Evolutionary conservation across 2,888 invertebrate species (phyloP).

Genomic region (Andrena praecox): DNA sequence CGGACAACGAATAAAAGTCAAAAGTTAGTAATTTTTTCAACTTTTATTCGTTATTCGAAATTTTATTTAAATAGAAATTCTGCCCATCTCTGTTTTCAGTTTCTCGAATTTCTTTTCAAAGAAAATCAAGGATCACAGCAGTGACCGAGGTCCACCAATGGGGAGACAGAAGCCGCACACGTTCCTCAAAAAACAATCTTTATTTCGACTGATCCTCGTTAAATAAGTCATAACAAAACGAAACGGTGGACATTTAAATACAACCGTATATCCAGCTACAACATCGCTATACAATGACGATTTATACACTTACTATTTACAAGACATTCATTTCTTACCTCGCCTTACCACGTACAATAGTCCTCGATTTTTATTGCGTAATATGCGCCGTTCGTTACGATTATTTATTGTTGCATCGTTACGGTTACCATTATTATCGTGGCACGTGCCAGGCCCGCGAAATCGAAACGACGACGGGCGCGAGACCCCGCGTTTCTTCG

Average conservation of each 20-base stretch:
- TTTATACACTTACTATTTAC: conserved; percentile 77
- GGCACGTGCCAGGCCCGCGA: conserved; percentile 5
- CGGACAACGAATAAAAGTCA: no score
- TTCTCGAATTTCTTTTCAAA: not conserved
- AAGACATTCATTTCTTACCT: conserved; percentile 68
- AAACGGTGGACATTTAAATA: conserved; percentile 75
- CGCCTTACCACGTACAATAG: conserved; percentile 20
- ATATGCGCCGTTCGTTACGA: conserved; percentile 50
- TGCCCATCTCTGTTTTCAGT: no score
- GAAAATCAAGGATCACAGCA: not conserved
- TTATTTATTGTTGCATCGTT: conserved; percentile 26
- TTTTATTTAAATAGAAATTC: no score
- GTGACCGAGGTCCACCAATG: not conserved
- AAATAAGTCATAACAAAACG: conserved; percentile 75
- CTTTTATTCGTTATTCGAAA: no score
- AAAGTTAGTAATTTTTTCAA: no score
- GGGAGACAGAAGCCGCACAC: no score
- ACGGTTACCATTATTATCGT: conserved; percentile 33
- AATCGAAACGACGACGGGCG: conserved; percentile 36
- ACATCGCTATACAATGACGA: conserved; percentile 65
- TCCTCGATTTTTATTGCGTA: conserved; percentile 53
- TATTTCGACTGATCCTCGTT: conserved; percentile 74
- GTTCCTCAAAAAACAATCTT: conserved; percentile 70
- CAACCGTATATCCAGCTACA: conserved; percentile 67
- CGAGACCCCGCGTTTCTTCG: conserved; percentile 22